Percentiles rank a stretch among this genome's conserved stretches.
Conservation (phyloP, 1,140 invertebrate species). For the Drosophila ironensis region DNA sequence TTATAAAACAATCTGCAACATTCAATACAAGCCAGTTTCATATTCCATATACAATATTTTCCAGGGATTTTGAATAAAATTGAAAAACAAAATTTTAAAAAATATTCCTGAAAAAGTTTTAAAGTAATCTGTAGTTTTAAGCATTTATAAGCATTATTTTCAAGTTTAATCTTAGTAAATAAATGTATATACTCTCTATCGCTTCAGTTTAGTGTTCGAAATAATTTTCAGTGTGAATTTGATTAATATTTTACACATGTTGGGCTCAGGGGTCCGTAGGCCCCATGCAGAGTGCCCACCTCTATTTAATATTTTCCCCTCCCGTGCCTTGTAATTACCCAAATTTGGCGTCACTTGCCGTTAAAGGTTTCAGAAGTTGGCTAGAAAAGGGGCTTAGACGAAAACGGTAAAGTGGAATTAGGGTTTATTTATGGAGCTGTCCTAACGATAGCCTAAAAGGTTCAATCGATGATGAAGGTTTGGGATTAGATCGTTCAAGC, state of each 20-base stretch:
- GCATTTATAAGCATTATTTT: not conserved
- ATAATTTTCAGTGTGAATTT: conserved; percentile 57
- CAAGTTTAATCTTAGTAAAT: too few relatives aligned
- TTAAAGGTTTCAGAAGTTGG: conserved; percentile 45
- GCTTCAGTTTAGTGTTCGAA: too few relatives aligned
- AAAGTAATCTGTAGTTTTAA: not conserved
- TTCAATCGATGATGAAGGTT: not conserved
- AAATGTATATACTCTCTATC: too few relatives aligned
- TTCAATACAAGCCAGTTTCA: too few relatives aligned
- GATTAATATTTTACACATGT: conserved; percentile 76
- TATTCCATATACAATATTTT: too few relatives aligned
- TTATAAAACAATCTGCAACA: not conserved
- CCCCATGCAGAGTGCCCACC: conserved; percentile 54
- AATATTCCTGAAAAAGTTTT: not conserved
- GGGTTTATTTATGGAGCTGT: conserved; percentile 54
- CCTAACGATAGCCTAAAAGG: conserved; percentile 18
- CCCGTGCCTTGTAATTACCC: conserved; percentile 58
- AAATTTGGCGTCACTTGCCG: conserved; percentile 77
- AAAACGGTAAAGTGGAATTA: conserved; percentile 60
- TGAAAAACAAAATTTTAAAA: not conserved
- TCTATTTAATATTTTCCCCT: conserved; percentile 36
- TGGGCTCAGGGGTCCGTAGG: conserved; percentile 17
- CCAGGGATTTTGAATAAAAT: not conserved
- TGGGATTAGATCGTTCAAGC: not conserved
- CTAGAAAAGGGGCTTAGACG: conserved; percentile 15